Evolutionary conservation across 2,888 invertebrate genomes (phyloP), one percentile per base, ranked within the genome.

Genomic region (Buathra laborator): DNA sequence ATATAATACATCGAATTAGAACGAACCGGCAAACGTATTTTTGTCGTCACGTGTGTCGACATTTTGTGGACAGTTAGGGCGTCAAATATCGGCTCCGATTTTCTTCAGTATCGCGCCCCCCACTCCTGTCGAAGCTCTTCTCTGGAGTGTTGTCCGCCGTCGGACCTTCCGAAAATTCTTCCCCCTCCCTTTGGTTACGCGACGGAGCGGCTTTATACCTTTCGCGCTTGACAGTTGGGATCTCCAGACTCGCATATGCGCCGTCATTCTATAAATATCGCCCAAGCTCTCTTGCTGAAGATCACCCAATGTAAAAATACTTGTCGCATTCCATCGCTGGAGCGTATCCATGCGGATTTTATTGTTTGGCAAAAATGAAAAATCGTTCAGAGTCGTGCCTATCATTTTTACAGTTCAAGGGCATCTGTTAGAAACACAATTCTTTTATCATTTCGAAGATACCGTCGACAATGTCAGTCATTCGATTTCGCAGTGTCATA

Each of bases 201-300:
- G 9, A 62, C 59, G 43, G 29, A 44, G 29, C 37, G 48, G 48
- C 62, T 70, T 75, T 51, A 16, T 76, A 66, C 51, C 53, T 81
- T 67, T 43, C 59, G 62, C 74, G 46, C 70, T 81, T 87, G 87
- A 87, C 88, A 87, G 87, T 80, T 74, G 79, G 70, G 74, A 80
- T 64, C 53, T 78, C 32, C 71, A 46, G 29, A 19, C 77, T 71
- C 70, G 68, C 78, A 85, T 77, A 82, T 82, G 77, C 76, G 53
- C 77, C 64, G 72, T 71, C 71, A 77, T 77, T 84, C 91, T 91
- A 91, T 90, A 91, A 91, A 91, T 91, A 91, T 86, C 89, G 88
- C 87, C 24, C 59, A 59, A 59, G 12, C 3, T n/a, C 48, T 29
- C 59, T 19, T 90, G 90, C 87, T 88, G 87, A 86, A 89, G 89